Conservation (phyloP, 2,797 vertebrate species). For the Falco rusticolus region DNA sequence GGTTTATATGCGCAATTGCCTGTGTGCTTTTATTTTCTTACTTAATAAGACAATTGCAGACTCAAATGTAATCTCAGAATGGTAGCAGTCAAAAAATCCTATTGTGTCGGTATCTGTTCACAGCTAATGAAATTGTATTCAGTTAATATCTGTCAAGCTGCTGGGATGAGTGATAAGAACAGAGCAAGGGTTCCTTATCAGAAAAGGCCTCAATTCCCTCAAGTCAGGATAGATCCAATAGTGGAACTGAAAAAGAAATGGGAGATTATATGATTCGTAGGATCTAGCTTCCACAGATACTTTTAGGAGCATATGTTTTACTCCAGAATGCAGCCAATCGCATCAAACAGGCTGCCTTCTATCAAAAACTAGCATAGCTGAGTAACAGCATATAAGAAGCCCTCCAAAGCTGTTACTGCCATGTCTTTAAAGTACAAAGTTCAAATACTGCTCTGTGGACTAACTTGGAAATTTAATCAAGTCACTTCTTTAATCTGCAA, state of each 20-base stretch:
- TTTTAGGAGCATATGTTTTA: background rate
- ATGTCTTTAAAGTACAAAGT: background rate
- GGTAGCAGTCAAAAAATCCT: background rate
- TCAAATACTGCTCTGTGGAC: background rate
- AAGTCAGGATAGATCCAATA: background rate
- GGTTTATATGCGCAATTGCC: background rate
- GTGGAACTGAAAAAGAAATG: background rate
- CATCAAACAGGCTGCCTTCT: background rate
- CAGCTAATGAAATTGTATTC: background rate
- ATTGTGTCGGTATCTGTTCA: background rate
- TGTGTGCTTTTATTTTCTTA: background rate
- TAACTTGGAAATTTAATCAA: background rate
- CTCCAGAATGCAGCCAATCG: background rate
- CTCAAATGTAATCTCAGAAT: conserved; percentile 10
- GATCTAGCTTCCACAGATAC: background rate
- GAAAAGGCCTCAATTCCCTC: background rate
- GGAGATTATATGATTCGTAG: background rate
- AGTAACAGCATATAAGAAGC: background rate
- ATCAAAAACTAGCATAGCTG: background rate
- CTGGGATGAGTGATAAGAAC: background rate
- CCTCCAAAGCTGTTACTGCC: background rate
- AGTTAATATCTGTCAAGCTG: background rate
- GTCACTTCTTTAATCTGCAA: background rate
- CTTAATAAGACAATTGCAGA: background rate
- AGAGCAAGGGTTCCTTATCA: background rate